Base-by-base conservation (phyloP, 2,888 invertebrate genomes). In the Chalcis sispes region DNA sequence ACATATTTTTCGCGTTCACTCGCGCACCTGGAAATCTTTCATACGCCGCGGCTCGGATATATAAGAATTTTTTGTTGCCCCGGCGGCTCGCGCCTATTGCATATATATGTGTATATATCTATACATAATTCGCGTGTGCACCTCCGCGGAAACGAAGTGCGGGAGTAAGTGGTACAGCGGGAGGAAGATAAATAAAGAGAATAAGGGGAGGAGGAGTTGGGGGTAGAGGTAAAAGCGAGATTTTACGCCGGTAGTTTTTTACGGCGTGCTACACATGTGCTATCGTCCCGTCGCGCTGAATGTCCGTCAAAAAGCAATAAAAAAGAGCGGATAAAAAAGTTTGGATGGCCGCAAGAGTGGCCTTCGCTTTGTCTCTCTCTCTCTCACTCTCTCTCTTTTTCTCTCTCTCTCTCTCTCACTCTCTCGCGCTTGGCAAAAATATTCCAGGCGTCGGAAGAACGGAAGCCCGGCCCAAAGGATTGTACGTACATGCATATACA, bases 261-360 rank as follows among this genome's bases (percentile, higher is more conserved):
- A 72, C 42, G 70, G 65, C 27, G 52, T 58, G 13, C 13, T 3
- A 15, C 65, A 73, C 77, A 65, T 65, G 77, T 67, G 73, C 73
- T 77, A 74, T 74, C 72, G 64, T 58, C 20, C 54, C 62, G 72
- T 50, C 67, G 64, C 72, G 69, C 58, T 58, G 76, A 76, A 76
- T 74, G 74, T 77, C 71, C 66, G 77, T 77, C 71, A 66, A 67
- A 69, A 54, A 65, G 74, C 71, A 74, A 77, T 74, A 74, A 74
- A 74, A 71, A 52, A 32, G 20, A 36, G 48, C 36, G 36, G 62
- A 64, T 77, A 64, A 77, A 77, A 73, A 77, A 77, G 69, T 73
- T 77, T 64, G 65, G 67, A 66, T 56, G 50, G 65, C 40, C 29
- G 70, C 27, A n/a, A n/a, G 52, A 40, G 58, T 61, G 23, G 48